phyloP scores from a whole-genome alignment of 2,888 invertebrate genomes.

The Caenorhabditis sp. region DNA sequence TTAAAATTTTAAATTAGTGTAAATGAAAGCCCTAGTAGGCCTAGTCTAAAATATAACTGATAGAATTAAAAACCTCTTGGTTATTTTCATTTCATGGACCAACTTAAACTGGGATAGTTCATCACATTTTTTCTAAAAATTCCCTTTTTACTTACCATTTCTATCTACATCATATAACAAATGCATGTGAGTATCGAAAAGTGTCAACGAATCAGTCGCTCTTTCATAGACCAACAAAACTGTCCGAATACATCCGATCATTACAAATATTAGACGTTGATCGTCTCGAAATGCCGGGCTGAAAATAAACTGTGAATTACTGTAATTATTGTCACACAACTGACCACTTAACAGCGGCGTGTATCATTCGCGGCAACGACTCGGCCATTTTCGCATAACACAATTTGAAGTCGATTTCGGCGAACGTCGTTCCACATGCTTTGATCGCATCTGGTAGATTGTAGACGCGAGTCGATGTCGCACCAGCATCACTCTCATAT shows the following conservation, averaged over 20 bases:
- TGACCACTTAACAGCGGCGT: constrained; percentile 19
- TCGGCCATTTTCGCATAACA: constrained; percentile 14
- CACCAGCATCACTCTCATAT: constrained; percentile 28
- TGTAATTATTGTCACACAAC: background rate
- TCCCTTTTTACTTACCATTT: constrained; percentile 5
- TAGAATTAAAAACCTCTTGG: no score
- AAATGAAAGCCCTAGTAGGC: no score
- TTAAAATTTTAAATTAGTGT: no score
- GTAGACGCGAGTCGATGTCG: constrained; percentile 26
- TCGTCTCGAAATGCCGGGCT: constrained; percentile 23
- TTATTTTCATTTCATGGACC: no score
- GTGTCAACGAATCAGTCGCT: constrained; percentile 18
- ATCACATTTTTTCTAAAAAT: background rate
- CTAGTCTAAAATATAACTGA: no score
- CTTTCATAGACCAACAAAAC: constrained; percentile 35
- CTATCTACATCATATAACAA: constrained; percentile 7
- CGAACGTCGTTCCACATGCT: constrained; percentile 27
- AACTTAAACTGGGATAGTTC: no score
- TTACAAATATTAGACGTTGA: constrained; percentile 19
- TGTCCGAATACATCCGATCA: constrained; percentile 41
- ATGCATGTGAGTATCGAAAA: constrained; percentile 42
- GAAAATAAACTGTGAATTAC: background rate
- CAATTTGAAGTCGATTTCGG: constrained; percentile 35
- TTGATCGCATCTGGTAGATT: constrained; percentile 41
- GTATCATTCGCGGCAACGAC: constrained; percentile 24